Percentiles rank a stretch among this genome's conserved stretches.
Conservation (phyloP, 2,888 invertebrate genomes). For the Schizaphis graminum region DNA sequence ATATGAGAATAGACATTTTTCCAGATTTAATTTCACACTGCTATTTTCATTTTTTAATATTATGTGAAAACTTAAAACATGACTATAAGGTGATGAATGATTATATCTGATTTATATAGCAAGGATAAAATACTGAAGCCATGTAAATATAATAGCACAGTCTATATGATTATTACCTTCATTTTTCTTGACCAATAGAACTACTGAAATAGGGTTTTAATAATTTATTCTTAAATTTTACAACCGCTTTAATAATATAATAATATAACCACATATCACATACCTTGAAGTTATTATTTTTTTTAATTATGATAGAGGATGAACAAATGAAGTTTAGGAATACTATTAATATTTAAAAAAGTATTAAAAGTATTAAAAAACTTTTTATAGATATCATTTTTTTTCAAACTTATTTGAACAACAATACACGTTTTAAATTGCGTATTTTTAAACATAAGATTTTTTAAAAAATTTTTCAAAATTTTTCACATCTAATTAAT, state of each 20-base stretch:
- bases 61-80: neutral
- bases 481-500: neutral
- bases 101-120: neutral
- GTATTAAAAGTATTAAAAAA: neutral
- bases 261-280: neutral
- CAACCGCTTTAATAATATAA: neutral
- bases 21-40: neutral
- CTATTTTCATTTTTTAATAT: neutral
- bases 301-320: neutral
- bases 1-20: neutral
- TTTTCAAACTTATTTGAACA: neutral
- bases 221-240: neutral
- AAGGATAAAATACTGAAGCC: neutral
- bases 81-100: neutral
- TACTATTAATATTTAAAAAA: neutral
- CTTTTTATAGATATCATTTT: neutral
- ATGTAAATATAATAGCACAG: neutral
- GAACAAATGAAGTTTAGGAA: neutral
- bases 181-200: too few species aligned
- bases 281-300: neutral
- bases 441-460: neutral
- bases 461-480: neutral
- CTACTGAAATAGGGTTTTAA: too few species aligned
- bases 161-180: too few species aligned
- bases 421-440: neutral